Conservation (phyloP, 1,140 invertebrate species). For the Drosophila hydei region DNA sequence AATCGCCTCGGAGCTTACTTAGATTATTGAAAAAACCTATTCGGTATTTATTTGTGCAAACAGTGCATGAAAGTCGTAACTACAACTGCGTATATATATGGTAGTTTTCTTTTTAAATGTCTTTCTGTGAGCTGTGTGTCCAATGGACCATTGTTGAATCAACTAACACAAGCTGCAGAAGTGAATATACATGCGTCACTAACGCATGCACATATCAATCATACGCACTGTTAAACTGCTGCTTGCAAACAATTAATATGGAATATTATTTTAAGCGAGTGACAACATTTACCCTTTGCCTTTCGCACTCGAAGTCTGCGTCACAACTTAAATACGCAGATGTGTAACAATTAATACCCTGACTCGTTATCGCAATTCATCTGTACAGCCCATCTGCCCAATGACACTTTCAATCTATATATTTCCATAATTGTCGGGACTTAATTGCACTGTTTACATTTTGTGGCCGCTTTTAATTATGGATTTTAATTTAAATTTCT, state of each 20-base stretch:
- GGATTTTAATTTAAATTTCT: slow-evolving; percentile 4
- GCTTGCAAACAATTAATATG: slow-evolving; percentile 54
- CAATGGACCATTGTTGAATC: slow-evolving; percentile 44
- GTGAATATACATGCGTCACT: slow-evolving; percentile 28
- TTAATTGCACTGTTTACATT: slow-evolving; percentile 20
- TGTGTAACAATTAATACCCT: slow-evolving; percentile 12
- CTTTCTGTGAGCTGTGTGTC: not conserved
- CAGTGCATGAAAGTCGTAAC: not conserved
- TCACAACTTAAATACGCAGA: slow-evolving; percentile 8
- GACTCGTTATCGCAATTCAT: not conserved
- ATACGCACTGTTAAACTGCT: slow-evolving; percentile 66
- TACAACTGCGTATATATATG: not conserved
- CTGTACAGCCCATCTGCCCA: not conserved
- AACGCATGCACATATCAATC: slow-evolving; percentile 54
- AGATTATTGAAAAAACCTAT: not conserved
- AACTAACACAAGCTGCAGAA: slow-evolving; percentile 64
- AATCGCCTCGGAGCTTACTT: slow-evolving; percentile 12
- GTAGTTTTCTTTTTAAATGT: not conserved
- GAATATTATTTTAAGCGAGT: slow-evolving; percentile 49
- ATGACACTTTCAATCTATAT: not conserved
- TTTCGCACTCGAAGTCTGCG: not conserved
- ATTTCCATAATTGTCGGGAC: slow-evolving; percentile 8
- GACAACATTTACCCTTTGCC: not conserved
- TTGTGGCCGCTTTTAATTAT: slow-evolving; percentile 9
- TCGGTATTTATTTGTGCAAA: slow-evolving; percentile 9